These are phyloP conservation scores for Burhinus oedicnemus DNA, from an alignment of 2,113 vertebrate species.

Conservation along the genomic window DNA sequence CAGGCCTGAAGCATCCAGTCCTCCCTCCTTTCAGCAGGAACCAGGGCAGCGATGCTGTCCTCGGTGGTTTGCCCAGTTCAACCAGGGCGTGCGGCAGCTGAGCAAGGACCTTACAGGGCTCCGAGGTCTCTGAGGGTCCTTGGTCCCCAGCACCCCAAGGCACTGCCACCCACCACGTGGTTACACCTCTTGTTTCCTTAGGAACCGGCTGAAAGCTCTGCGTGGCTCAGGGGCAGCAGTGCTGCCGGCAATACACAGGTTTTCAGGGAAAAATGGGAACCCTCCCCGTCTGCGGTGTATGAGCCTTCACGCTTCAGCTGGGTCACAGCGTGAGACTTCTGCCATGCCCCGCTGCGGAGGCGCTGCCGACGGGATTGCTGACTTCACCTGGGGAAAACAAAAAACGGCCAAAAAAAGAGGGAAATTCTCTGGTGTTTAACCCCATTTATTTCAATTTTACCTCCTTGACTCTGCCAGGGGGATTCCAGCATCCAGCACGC, in stretches of 20 bases:
- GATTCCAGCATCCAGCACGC: neutral
- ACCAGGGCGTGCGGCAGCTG: no score
- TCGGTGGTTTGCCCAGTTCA: accelerated
- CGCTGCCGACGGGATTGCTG: neutral
- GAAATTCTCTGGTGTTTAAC: neutral
- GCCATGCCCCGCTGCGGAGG: neutral
- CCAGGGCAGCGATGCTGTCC: neutral
- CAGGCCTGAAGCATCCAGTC: neutral
- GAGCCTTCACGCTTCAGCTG: neutral
- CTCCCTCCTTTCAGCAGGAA: neutral
- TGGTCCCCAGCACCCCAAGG: neutral
- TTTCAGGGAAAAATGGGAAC: neutral
- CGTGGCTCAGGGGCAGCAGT: neutral
- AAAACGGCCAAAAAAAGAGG: neutral
- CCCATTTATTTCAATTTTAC: neutral
- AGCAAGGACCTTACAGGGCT: neutral
- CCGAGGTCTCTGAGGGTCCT: neutral
- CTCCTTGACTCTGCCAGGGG: neutral
- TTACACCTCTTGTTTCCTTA: neutral
- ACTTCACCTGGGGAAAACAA: accelerated
- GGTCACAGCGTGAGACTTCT: accelerated
- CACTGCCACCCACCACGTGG: neutral
- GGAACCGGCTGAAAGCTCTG: neutral
- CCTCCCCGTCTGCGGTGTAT: neutral
- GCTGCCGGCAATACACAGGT: neutral